Conservation (phyloP, 2,113 vertebrate genomes). For the Rutilus rutilus region DNA sequence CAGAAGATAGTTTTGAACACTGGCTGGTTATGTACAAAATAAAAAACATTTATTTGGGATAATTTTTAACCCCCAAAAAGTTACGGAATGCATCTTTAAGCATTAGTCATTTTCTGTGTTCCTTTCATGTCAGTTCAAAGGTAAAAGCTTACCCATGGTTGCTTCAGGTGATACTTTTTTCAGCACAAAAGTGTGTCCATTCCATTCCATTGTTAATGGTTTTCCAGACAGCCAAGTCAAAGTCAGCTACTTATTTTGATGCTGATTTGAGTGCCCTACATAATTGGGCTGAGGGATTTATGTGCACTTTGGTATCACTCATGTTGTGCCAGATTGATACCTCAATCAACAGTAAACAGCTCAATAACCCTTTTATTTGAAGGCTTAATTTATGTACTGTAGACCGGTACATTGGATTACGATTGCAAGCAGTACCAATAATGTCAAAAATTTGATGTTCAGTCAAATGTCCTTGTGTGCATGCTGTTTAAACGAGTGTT, state of each 20-base stretch:
- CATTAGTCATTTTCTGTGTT: slow-evolving; percentile 28
- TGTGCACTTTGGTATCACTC: slow-evolving; percentile 1
- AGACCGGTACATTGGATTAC: no score
- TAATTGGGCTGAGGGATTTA: neutral
- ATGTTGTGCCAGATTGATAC: neutral
- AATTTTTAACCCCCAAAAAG: no score
- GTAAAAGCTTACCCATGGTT: slow-evolving; percentile 21
- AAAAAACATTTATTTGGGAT: no score
- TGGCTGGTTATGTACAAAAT: no score
- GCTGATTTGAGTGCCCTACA: slow-evolving; percentile 21
- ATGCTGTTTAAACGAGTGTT: no score
- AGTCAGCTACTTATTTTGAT: slow-evolving; percentile 13
- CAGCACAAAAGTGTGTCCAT: neutral
- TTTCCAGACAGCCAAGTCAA: slow-evolving; percentile 11
- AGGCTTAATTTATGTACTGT: no score
- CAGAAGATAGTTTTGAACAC: no score
- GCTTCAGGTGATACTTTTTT: slow-evolving; percentile 37
- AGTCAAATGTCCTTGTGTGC: no score
- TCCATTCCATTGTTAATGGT: neutral
- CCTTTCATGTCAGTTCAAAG: slow-evolving; percentile 35
- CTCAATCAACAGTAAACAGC: neutral
- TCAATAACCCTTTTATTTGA: no score
- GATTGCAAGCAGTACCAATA: no score
- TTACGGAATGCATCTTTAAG: neutral
- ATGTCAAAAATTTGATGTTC: no score